phyloP scores from a whole-genome alignment of 1,140 invertebrate genomes.

The Papilio glaucus region DNA sequence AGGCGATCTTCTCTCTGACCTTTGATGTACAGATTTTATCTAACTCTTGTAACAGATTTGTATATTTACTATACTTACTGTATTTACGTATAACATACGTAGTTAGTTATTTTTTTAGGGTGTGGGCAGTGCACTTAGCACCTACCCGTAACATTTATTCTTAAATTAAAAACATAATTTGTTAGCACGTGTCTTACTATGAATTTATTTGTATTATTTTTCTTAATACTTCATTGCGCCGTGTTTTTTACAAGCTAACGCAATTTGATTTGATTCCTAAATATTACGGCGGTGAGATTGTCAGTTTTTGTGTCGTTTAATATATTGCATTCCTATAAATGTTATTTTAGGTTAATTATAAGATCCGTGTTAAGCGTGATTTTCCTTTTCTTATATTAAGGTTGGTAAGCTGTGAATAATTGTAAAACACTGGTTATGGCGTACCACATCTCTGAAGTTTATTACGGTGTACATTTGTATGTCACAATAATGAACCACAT shows the following conservation, averaged over 20 bases:
- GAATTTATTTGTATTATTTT: too few species aligned
- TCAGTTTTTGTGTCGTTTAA: too few species aligned
- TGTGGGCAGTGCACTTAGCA: background rate
- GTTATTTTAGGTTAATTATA: too few species aligned
- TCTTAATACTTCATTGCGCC: too few species aligned
- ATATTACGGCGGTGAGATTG: too few species aligned
- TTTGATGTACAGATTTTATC: constrained; percentile 10
- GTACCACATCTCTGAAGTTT: background rate
- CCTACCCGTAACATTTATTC: too few species aligned
- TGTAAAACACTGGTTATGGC: background rate
- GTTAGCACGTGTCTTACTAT: too few species aligned
- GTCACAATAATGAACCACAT: constrained; percentile 21
- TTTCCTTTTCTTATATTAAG: background rate
- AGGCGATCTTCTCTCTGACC: constrained; percentile 42
- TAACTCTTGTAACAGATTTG: constrained; percentile 14
- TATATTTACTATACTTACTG: background rate
- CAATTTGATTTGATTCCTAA: too few species aligned
- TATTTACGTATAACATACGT: background rate
- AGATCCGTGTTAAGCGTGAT: too few species aligned
- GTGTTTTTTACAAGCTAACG: too few species aligned
- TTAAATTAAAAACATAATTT: too few species aligned
- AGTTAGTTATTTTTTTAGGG: background rate
- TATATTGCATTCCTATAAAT: too few species aligned
- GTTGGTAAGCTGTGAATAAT: background rate
- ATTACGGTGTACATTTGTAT: background rate